A percentile compares a stretch with the other conserved stretches of the same genome.
phyloP scores from a whole-genome alignment of 2,113 vertebrate species.

The Myanophis thanlyinensis region DNA sequence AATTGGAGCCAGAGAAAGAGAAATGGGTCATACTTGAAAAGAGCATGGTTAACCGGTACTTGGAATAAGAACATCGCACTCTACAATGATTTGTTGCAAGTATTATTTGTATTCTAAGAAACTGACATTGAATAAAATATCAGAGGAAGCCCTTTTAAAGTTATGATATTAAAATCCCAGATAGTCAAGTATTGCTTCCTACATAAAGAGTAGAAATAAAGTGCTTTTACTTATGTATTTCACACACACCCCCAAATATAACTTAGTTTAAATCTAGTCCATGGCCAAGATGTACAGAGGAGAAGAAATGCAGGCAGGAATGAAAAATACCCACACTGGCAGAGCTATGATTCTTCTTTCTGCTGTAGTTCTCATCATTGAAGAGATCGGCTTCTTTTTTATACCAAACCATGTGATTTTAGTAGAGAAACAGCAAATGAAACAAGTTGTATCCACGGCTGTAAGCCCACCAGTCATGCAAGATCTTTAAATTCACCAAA shows the following conservation, averaged over 20 bases:
- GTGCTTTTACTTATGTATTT: not conserved
- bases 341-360: not conserved
- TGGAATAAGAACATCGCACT: not conserved
- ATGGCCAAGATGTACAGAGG: not conserved
- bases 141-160: conserved; percentile 35
- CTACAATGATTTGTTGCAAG: not conserved
- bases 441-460: not conserved
- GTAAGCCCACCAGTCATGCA: not conserved
- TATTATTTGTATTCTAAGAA: conserved; percentile 10
- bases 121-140: conserved; percentile 33
- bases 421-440: not conserved
- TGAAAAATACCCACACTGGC: not conserved
- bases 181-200: conserved; percentile 32
- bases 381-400: not conserved
- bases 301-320: not conserved
- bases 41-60: not conserved
- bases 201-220: conserved; percentile 43
- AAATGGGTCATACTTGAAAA: not conserved
- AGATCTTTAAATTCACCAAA: conserved; percentile 34
- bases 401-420: not conserved
- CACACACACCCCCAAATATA: not conserved
- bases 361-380: not conserved
- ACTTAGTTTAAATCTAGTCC: not conserved
- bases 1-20: not conserved
- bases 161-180: conserved; percentile 36